phyloP scores from a whole-genome alignment of 1,140 invertebrate genomes.

The Drosophila orosa region DNA sequence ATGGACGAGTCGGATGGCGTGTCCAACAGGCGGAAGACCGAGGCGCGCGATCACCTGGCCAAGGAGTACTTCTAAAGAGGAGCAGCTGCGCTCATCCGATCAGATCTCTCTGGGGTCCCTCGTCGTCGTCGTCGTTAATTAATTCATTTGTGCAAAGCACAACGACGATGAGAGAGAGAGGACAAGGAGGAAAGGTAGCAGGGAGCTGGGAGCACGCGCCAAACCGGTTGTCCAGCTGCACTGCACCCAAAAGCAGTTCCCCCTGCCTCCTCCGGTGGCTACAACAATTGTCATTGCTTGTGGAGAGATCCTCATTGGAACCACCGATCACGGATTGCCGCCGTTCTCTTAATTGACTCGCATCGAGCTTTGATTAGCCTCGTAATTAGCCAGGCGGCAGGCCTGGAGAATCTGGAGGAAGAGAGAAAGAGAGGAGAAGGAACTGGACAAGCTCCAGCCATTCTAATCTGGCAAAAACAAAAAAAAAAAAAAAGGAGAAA shows the following conservation, averaged over 20 bases:
- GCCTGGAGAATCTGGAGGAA: background rate
- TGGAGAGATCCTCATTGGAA: constrained; percentile 30
- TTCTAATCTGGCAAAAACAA: constrained; percentile 9
- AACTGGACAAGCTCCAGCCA: background rate
- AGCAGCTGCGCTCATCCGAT: constrained; percentile 13
- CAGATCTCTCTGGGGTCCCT: constrained; percentile 13
- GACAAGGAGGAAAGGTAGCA: constrained; percentile 4
- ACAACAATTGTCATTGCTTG: constrained; percentile 69
- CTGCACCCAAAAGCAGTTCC: constrained; percentile 69
- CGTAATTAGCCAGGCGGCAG: constrained; percentile 27
- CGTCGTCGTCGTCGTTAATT: constrained; percentile 53
- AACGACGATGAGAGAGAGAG: constrained; percentile 12
- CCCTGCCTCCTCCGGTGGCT: background rate
- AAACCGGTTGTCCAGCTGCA: constrained; percentile 78
- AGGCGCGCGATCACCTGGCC: constrained; percentile 43
- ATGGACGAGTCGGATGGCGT: constrained; percentile 61
- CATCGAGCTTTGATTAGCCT: constrained; percentile 42
- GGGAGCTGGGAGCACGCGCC: constrained; percentile 57
- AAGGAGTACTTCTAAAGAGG: constrained; percentile 69
- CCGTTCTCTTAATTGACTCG: constrained; percentile 47
- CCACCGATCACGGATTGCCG: constrained; percentile 31
- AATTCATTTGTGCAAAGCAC: constrained; percentile 71
- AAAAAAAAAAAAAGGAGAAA: too few species aligned
- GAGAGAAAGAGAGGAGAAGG: background rate
- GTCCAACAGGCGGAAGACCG: constrained; percentile 16